These are phyloP conservation scores for Cheilosia scutellata DNA, from an alignment of 2,888 invertebrate genomes.

Conservation along the genomic window DNA sequence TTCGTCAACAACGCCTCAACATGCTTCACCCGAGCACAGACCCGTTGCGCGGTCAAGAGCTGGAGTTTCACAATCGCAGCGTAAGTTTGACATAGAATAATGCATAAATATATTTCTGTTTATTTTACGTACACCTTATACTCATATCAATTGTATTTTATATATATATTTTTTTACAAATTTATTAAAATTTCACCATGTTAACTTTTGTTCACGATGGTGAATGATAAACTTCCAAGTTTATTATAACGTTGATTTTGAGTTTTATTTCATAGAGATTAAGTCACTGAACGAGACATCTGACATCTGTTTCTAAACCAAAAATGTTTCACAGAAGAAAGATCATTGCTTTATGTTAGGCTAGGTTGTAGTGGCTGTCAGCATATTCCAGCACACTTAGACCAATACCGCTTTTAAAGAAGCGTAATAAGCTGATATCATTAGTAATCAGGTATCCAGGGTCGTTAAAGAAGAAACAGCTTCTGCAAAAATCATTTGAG, in stretches of 20 bases:
- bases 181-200: slow-evolving; percentile 9
- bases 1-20: slow-evolving; percentile 76
- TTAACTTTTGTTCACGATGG: slow-evolving; percentile 5
- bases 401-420: too few relatives aligned
- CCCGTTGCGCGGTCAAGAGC: slow-evolving; percentile 86
- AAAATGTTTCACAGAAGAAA: too few relatives aligned
- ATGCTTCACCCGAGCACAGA: slow-evolving; percentile 86
- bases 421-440: too few relatives aligned
- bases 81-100: slow-evolving; percentile 86
- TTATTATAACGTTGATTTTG: slow-evolving; percentile 17
- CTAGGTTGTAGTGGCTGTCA: too few relatives aligned
- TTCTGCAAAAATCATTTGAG: too few relatives aligned
- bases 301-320: too few relatives aligned
- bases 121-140: background rate
- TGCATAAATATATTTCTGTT: background rate
- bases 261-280: background rate
- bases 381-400: too few relatives aligned
- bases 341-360: too few relatives aligned
- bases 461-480: too few relatives aligned
- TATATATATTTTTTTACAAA: slow-evolving; percentile 9
- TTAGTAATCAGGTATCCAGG: too few relatives aligned
- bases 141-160: background rate
- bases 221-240: slow-evolving; percentile 26
- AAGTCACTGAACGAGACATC: too few relatives aligned
- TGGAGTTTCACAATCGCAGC: slow-evolving; percentile 96